Conservation (phyloP, 2,888 invertebrate genomes). For the Drepana falcataria region DNA sequence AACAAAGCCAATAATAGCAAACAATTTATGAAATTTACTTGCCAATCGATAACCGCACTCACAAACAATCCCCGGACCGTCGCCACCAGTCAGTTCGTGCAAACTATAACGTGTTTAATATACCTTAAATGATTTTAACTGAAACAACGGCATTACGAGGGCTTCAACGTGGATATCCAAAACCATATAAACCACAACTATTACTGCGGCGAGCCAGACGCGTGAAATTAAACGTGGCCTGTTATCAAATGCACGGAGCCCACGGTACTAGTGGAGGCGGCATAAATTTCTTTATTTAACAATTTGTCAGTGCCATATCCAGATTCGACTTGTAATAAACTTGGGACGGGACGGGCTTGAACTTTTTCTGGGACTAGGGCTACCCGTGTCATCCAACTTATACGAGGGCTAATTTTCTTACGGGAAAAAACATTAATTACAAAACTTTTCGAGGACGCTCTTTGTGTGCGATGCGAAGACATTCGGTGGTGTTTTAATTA, state of each 20-base stretch:
- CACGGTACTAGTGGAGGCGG: neutral
- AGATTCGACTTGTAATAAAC: conserved; percentile 26
- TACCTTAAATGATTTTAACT: conserved; percentile 21
- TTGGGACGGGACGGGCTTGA: conserved; percentile 19
- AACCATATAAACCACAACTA: conserved; percentile 40
- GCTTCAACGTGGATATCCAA: conserved; percentile 27
- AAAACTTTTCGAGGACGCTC: conserved; percentile 32
- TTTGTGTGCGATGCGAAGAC: conserved; percentile 13
- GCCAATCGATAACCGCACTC: too few species aligned
- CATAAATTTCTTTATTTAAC: conserved; percentile 13
- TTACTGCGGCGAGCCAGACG: conserved; percentile 28
- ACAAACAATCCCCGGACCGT: too few species aligned
- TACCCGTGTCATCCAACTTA: conserved; percentile 30
- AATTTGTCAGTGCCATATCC: conserved; percentile 31
- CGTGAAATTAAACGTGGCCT: conserved; percentile 24
- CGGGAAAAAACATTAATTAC: conserved; percentile 41
- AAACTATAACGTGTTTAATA: conserved; percentile 5
- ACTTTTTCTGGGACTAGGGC: conserved; percentile 29
- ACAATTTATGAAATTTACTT: too few species aligned
- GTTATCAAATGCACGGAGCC: conserved; percentile 15
- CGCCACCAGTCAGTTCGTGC: conserved; percentile 1
- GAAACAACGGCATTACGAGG: conserved; percentile 32
- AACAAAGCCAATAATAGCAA: too few species aligned
- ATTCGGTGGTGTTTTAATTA: conserved; percentile 11
- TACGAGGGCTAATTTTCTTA: conserved; percentile 30